Base-by-base conservation (phyloP, 2,113 vertebrate species). In the Amazona vittata region DNA sequence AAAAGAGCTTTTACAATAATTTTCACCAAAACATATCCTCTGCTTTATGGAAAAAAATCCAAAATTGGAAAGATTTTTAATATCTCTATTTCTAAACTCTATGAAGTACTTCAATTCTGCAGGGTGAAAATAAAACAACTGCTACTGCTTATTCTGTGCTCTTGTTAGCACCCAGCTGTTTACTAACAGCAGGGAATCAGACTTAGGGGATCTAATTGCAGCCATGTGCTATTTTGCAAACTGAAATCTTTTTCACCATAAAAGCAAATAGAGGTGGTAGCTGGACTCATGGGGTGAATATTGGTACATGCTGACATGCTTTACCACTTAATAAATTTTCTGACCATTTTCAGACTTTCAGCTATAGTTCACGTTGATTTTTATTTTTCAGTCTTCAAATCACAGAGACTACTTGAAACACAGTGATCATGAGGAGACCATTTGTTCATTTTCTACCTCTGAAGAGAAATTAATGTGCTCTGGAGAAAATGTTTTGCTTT, bases 331-430 rank as follows among this genome's bases (percentile, higher is more conserved):
- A 39, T 24, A 29, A 33, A 76, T 94, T 92, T 89, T 75, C 81
- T 82, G 57, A 60, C 78, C 60, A 43, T 85, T 94, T 91, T 75
- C 6, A 5, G 62, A 50, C 74, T 94, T 84, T 11, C 52, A 79
- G 35, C 28, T 87, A 16, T 46, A 75, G 22, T 52, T 71, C 50
- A 22, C 46, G 33, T 82, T 49, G 25, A 0, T 10, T 95, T 94
- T 82, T 79, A 64, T 75, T 91, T 87, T 95, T 71, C 50, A 60
- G 55, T 71, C 77, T 89, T 84, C 60, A 82, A 82, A 82, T 78
- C 46, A 79, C 57, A 82, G 46, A 86, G 89, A 76, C 50, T 46
- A 57, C 75, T 91, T 88, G 80, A 88, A 92, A 71, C 5, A 41
- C 8, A 19, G 22, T 16, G 47, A 33, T 57, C 44, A 35, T 16